Evolutionary conservation across 2,888 invertebrate species (phyloP), one percentile per base, ranked within the genome.

Genomic region (Tortrix viridana): DNA sequence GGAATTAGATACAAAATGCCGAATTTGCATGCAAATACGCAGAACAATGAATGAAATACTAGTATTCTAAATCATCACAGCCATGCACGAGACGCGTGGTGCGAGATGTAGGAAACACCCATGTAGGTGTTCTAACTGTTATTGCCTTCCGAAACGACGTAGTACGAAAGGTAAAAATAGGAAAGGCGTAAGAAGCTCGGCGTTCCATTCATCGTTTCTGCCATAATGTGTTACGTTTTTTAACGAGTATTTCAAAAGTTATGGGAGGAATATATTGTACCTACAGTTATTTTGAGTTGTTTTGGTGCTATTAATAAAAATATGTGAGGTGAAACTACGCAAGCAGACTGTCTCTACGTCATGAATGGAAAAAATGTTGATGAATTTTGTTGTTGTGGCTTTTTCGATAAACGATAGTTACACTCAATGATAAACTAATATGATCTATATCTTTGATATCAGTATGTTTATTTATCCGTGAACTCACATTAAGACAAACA

Each of bases 301-400:
- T 69, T 65, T 53, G 22, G 60, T 47, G 67, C 58, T 63, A 56
- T 52, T 54, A 64, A 58, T 61, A 50, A 59, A 43, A 48, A n/a
- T n/a, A n/a, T 38, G 38, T 32, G 59, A 41, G 58, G 49, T 53
- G 59, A 54, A 14, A 16, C 32, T 32, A 32, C 32, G 32, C 32
- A 12, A 32, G 7, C 32, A 32, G 32, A 32, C 12, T 3, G 32
- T 12, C 3, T 26, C 2, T 3, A 32, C 32, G 32, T 32, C 32
- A 32, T 12, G 32, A 32, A 9, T 32, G 6, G 12, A 32, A 32
- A 32, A 32, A 9, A 32, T 2, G 1, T 12, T 32, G 32, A 3
- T 32, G 32, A 3, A 12, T 32, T 32, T 32, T 32, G 32, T 32
- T 32, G 32, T 32, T 32, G 32, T 32, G 32, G 32, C 3, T 32